Conservation (phyloP, 2,113 vertebrate genomes). For the Albula goreensis region DNA sequence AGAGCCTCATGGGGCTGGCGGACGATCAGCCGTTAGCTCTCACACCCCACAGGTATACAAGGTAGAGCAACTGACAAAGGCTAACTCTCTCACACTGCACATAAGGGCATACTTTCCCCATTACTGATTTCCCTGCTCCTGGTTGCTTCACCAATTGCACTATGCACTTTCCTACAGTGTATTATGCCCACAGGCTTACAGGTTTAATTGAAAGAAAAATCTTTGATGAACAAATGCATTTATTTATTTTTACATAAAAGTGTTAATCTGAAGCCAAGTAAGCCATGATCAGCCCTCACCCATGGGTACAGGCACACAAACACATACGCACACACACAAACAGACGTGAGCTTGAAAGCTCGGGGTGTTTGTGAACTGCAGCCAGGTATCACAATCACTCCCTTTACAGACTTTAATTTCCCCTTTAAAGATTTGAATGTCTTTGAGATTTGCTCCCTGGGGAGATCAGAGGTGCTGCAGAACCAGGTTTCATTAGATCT, state of each 20-base stretch:
- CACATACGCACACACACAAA: background rate
- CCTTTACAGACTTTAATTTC: conserved; percentile 9
- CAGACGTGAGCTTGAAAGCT: background rate
- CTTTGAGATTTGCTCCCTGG: conserved; percentile 2
- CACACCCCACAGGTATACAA: background rate
- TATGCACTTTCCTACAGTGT: background rate
- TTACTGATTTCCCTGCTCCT: background rate
- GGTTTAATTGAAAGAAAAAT: background rate
- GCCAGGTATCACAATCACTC: background rate
- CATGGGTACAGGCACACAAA: background rate
- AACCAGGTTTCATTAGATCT: background rate
- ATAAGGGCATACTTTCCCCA: background rate
- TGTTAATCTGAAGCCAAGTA: background rate
- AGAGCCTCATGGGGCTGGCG: background rate
- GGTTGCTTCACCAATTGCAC: background rate
- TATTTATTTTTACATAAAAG: background rate
- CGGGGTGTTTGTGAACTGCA: background rate
- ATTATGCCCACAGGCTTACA: background rate
- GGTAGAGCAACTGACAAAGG: background rate
- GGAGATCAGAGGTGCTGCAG: conserved; percentile 6
- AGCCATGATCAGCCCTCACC: background rate
- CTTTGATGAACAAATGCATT: background rate
- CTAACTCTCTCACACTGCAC: background rate
- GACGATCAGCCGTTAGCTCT: background rate
- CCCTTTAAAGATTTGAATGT: background rate